Evolutionary conservation across 2,888 invertebrate species (phyloP), one percentile per base, ranked within the genome.

Genomic region (Hedya salicella): DNA sequence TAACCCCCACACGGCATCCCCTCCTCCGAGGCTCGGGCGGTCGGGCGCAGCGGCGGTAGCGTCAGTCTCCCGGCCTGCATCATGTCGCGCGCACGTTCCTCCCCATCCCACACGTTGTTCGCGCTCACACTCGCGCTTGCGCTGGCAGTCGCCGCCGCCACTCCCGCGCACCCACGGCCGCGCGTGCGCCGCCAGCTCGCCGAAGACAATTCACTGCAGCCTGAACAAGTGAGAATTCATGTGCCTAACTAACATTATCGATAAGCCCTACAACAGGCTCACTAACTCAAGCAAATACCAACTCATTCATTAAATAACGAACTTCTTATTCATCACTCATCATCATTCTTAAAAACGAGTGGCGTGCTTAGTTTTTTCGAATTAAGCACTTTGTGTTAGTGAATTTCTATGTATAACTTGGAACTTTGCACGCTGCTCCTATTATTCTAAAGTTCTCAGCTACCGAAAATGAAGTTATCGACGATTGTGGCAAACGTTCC

Each of bases 181-280:
- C 78, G 81, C 67, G 71, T 44, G 52, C 84, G 87, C 74, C 78
- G 91, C 4, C 91, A 91, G 75, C 87, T 91, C 71, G 80, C 83
- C 69, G 88, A 86, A 70, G 90, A 89, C 76, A 77, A 89, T 75
- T 68, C 84, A 14, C 81, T 91, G 73, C 91, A 90, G 79, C 91
- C 91, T 62, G 80, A 91, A 60, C 86, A 91, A 78, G 91, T 91
- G 79, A 70, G 79, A 75, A 63, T 49, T 17, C 44, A 30, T 53
- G 42, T 42, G 39, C 21, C 25, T 32, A 21, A 52, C 50, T 42
- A 19, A 52, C 39, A 9, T 25, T 32, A 39, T 9, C 49, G 2
- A 49, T 48, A 49, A 59, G n/a, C 0, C 30, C 16, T n/a, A n/a
- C n/a, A n/a, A n/a, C n/a, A 46, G 42, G 44, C n/a, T 57, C 44